phyloP scores from a whole-genome alignment of 2,113 vertebrate species.

The Tyto alba region DNA sequence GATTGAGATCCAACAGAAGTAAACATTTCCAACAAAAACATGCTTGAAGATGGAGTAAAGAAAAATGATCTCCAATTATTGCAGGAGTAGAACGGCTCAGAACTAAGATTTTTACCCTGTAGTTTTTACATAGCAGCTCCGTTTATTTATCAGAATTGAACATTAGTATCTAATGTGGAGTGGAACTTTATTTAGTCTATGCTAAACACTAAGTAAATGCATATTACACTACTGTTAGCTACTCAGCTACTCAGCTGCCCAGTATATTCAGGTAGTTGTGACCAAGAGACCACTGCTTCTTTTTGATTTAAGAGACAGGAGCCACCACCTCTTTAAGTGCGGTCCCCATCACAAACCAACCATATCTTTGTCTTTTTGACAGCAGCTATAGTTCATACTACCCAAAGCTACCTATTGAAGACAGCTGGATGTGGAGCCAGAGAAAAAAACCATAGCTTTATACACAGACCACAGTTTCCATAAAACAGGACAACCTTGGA shows the following conservation, averaged over 20 bases:
- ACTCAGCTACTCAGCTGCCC: not conserved
- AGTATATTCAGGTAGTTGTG: not conserved
- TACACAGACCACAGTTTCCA: not conserved
- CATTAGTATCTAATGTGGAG: not conserved
- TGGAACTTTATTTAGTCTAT: not conserved
- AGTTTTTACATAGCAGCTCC: not conserved
- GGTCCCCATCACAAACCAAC: not conserved
- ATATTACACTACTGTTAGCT: not conserved
- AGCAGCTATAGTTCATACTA: not conserved
- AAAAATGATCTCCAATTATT: not conserved
- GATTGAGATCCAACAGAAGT: not conserved
- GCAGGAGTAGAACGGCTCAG: not conserved
- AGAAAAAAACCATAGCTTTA: not conserved
- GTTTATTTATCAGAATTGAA: not conserved
- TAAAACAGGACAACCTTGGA: not conserved
- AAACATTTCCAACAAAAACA: not conserved
- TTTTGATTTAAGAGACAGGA: not conserved
- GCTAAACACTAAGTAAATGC: not conserved
- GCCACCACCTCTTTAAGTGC: not conserved
- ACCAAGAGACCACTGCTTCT: not conserved
- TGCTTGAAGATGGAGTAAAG: not conserved
- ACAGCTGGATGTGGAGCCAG: not conserved
- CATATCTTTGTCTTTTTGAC: not conserved
- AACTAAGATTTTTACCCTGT: not conserved
- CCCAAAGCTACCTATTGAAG: not conserved